A percentile compares a stretch with the other conserved stretches of the same genome.
Conservation (phyloP, 1,140 invertebrate genomes). For the Oryctes rhinoceros region DNA sequence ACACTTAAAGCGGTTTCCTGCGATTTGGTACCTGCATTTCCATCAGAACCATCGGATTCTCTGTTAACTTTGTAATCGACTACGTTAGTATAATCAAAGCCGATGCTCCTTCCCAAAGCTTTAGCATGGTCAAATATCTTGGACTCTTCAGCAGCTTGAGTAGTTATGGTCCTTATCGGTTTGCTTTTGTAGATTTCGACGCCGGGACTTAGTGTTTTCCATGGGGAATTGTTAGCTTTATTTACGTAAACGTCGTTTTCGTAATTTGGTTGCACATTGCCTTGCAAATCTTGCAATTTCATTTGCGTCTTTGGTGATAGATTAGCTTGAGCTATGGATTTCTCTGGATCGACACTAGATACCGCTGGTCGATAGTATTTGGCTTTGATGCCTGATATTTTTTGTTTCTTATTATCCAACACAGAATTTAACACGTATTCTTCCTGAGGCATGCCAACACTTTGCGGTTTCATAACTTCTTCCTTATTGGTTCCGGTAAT, state of each 20-base stretch:
- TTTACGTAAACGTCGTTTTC: conserved; percentile 39
- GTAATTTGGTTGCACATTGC: not conserved
- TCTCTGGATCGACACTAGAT: conserved; percentile 14
- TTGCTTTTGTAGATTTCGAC: conserved; percentile 49
- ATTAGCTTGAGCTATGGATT: conserved; percentile 40
- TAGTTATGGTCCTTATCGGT: not conserved
- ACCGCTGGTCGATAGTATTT: conserved; percentile 38
- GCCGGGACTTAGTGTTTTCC: conserved; percentile 50
- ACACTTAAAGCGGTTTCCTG: not conserved
- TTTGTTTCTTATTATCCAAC: conserved; percentile 45
- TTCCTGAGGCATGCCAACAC: not conserved
- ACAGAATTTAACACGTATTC: conserved; percentile 39
- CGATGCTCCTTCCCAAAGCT: conserved; percentile 51
- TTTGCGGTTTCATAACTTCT: conserved; percentile 11
- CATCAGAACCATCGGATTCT: not conserved
- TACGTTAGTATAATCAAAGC: conserved; percentile 51
- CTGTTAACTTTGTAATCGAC: conserved; percentile 42
- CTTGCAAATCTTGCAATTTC: conserved; percentile 41
- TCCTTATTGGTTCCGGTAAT: conserved; percentile 45
- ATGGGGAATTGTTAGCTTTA: conserved; percentile 45
- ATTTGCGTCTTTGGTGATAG: conserved; percentile 45
- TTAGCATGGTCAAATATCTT: conserved; percentile 50
- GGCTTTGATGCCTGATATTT: conserved; percentile 46
- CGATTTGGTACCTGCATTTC: not conserved
- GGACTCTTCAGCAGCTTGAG: conserved; percentile 24